Evolutionary conservation across 92 coral and sea anemone genomes (phyloP).

Genomic region (Zoanthus sansibaricus): DNA sequence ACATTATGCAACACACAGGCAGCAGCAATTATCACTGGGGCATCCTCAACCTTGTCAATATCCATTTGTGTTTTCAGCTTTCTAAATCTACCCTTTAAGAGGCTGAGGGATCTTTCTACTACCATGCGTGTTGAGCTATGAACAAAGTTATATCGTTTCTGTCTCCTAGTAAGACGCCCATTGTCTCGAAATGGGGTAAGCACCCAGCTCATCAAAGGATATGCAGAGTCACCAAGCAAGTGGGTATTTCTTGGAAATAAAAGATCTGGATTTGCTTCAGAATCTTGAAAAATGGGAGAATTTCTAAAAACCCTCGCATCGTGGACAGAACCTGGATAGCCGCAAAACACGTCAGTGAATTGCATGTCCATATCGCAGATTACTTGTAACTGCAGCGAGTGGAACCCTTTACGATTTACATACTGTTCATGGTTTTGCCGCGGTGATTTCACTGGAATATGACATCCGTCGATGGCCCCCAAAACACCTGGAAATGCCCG

Average conservation of each 20-base stretch:
- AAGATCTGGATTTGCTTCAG: neutral
- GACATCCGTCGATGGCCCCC: constrained; percentile 55
- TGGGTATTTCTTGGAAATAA: constrained; percentile 55
- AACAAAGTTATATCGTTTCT: constrained; percentile 39
- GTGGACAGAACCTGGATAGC: constrained; percentile 70
- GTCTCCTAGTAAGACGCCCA: constrained; percentile 41
- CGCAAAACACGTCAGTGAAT: constrained; percentile 68
- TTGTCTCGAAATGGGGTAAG: constrained; percentile 60
- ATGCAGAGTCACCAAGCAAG: constrained; percentile 61
- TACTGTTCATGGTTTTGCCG: constrained; percentile 55
- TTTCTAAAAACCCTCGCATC: constrained; percentile 58
- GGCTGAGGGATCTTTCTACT: constrained; percentile 52
- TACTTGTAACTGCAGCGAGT: constrained; percentile 55
- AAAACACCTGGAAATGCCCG: constrained; percentile 64
- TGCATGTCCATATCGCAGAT: constrained; percentile 35
- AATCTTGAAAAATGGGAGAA: constrained; percentile 52
- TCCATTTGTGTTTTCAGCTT: constrained; percentile 54
- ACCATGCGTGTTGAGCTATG: constrained; percentile 64
- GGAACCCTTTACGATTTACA: constrained; percentile 60
- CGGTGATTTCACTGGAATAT: constrained; percentile 62
- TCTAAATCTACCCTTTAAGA: constrained; percentile 42
- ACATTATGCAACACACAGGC: constrained; percentile 50
- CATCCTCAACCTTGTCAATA: constrained; percentile 53
- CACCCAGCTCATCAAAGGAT: constrained; percentile 53
- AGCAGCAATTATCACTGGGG: constrained; percentile 37